Evolutionary conservation across 2,113 vertebrate species (phyloP).

Genomic region (Myanophis thanlyinensis): DNA sequence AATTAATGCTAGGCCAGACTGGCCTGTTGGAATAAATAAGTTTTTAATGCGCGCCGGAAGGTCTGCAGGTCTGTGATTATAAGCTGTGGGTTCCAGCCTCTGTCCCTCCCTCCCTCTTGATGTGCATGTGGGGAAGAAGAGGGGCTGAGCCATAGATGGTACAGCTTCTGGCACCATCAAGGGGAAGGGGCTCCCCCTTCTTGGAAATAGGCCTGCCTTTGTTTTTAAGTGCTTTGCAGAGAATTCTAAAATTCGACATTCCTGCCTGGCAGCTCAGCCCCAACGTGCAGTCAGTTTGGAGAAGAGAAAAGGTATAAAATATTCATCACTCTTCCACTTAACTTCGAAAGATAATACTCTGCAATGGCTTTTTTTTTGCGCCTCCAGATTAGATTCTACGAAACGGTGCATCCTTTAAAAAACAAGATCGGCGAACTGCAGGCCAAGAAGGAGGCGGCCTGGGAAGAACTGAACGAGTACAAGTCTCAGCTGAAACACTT

Average conservation of each 20-base stretch:
- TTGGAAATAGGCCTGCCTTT: not conserved
- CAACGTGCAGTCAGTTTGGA: not conserved
- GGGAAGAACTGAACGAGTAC: slow-evolving; percentile 79
- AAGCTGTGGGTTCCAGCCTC: not conserved
- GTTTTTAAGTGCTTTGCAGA: not conserved
- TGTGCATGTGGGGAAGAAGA: not conserved
- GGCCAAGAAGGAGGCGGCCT: slow-evolving; percentile 73
- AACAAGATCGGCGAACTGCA: slow-evolving; percentile 79
- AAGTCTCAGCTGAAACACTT: slow-evolving; percentile 80
- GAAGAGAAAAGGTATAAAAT: not conserved
- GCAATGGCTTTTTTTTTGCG: slow-evolving; percentile 35
- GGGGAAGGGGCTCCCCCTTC: not conserved
- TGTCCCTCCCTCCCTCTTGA: too few species aligned
- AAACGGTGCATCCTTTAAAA: slow-evolving; percentile 81
- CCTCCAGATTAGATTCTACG: slow-evolving; percentile 84
- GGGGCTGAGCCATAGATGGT: not conserved
- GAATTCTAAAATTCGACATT: not conserved
- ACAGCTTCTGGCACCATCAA: not conserved
- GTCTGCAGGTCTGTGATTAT: too few species aligned
- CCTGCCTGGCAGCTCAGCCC: not conserved
- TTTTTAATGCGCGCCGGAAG: too few species aligned
- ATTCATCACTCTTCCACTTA: not conserved
- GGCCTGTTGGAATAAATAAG: too few species aligned
- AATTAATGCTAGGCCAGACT: too few species aligned
- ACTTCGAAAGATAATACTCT: not conserved